Conservation (phyloP, 2,113 vertebrate genomes). For the Aythya baeri region DNA sequence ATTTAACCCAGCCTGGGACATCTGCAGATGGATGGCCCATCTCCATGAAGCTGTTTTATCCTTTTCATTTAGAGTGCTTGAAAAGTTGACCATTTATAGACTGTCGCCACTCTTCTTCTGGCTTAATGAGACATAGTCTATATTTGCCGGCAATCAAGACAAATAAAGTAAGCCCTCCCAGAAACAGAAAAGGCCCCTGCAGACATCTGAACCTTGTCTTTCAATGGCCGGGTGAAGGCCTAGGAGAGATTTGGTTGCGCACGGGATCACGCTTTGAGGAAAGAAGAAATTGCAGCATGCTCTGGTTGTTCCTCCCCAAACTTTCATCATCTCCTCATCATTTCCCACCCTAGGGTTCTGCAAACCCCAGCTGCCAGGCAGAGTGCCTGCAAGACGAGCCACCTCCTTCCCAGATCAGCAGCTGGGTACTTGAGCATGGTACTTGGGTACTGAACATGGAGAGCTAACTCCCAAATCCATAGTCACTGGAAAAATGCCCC, state of each 20-base stretch:
- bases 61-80: not conserved
- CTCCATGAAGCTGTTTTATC: not conserved
- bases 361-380: accelerated
- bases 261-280: not conserved
- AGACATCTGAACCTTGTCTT: not conserved
- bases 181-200: not conserved
- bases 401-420: accelerated
- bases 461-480: not conserved
- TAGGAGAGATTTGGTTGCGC: not conserved
- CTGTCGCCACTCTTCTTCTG: not conserved
- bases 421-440: not conserved
- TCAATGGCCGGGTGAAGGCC: not conserved
- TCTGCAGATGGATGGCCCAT: not conserved
- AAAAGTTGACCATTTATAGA: not conserved
- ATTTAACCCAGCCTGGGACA: conserved; percentile 6
- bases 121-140: not conserved
- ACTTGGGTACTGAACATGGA: accelerated
- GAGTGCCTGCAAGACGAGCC: not conserved
- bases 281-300: not conserved
- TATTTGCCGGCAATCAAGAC: not conserved
- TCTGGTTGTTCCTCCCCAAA: not conserved
- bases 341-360: not conserved
- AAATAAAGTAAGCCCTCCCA: not conserved
- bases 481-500: not conserved
- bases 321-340: not conserved